These are phyloP conservation scores for Polia nebulosa DNA, from an alignment of 2,888 invertebrate genomes.

Conservation along the genomic window DNA sequence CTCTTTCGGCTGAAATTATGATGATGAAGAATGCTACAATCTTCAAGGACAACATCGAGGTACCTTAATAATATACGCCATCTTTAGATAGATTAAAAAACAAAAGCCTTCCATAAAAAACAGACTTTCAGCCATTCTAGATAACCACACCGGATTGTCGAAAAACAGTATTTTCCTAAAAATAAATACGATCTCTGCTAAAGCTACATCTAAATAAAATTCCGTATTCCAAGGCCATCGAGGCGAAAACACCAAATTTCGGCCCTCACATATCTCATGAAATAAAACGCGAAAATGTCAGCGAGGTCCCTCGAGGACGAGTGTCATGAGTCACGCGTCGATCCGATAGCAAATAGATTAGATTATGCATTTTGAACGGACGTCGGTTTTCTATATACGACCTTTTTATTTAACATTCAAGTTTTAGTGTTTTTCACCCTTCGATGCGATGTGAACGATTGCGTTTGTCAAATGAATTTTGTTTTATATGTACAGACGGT, in stretches of 20 bases:
- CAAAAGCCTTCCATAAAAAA: too few relatives aligned
- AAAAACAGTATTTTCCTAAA: background rate
- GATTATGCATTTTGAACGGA: constrained; percentile 73
- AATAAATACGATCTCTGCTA: background rate
- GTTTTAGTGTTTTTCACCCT: constrained; percentile 55
- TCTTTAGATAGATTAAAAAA: too few relatives aligned
- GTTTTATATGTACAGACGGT: background rate
- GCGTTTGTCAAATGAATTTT: constrained; percentile 3
- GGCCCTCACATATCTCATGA: constrained; percentile 57
- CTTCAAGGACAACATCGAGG: background rate
- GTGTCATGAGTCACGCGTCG: constrained; percentile 71
- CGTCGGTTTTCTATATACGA: constrained; percentile 62
- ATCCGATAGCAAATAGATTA: constrained; percentile 73
- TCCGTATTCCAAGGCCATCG: constrained; percentile 19
- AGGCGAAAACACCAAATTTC: constrained; percentile 38
- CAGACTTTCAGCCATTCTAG: background rate
- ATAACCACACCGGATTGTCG: too few relatives aligned
- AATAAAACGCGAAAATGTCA: constrained; percentile 73
- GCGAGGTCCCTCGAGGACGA: constrained; percentile 66
- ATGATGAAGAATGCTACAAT: too few relatives aligned
- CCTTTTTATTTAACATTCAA: constrained; percentile 61
- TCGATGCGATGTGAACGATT: constrained; percentile 46
- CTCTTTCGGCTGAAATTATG: too few relatives aligned
- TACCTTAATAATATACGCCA: background rate
- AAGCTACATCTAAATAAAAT: constrained; percentile 8